Evolutionary conservation across 2,888 invertebrate genomes (phyloP).

Genomic region (Cloeon dipterum): DNA sequence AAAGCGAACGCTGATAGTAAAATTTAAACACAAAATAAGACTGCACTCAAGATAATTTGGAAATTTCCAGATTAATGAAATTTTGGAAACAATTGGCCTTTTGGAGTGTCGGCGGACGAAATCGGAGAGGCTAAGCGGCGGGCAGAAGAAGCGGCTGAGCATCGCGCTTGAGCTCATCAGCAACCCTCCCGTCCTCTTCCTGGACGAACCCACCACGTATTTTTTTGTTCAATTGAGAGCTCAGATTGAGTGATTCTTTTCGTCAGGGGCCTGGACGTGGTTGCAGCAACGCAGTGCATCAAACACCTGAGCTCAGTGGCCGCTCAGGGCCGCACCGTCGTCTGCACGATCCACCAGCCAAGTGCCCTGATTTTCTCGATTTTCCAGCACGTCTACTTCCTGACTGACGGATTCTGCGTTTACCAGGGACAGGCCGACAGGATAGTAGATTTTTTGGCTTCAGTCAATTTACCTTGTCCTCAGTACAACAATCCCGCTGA

Average conservation of each 20-base stretch:
- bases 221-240: no score
- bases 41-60: background rate
- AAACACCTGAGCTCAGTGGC: slow-evolving; percentile 31
- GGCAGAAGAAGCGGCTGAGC: slow-evolving; percentile 51
- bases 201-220: slow-evolving; percentile 65
- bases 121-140: slow-evolving; percentile 45
- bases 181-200: slow-evolving; percentile 59
- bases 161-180: slow-evolving; percentile 58
- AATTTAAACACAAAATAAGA: background rate
- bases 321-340: slow-evolving; percentile 37
- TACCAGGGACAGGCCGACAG: slow-evolving; percentile 37
- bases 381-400: slow-evolving; percentile 39
- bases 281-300: slow-evolving; percentile 35
- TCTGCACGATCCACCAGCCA: slow-evolving; percentile 46
- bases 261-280: slow-evolving; percentile 39
- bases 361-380: slow-evolving; percentile 36
- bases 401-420: slow-evolving; percentile 37
- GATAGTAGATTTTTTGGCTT: slow-evolving; percentile 32
- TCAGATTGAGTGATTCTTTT: no score
- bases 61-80: slow-evolving; percentile 38
- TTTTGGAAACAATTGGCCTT: slow-evolving; percentile 44
- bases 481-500: slow-evolving; percentile 44
- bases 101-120: slow-evolving; percentile 37
- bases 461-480: slow-evolving; percentile 30
- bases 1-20: slow-evolving; percentile 44